phyloP scores from a whole-genome alignment of 35 echinoderm and acorn worm species.

The Lytechinus variegatus region DNA sequence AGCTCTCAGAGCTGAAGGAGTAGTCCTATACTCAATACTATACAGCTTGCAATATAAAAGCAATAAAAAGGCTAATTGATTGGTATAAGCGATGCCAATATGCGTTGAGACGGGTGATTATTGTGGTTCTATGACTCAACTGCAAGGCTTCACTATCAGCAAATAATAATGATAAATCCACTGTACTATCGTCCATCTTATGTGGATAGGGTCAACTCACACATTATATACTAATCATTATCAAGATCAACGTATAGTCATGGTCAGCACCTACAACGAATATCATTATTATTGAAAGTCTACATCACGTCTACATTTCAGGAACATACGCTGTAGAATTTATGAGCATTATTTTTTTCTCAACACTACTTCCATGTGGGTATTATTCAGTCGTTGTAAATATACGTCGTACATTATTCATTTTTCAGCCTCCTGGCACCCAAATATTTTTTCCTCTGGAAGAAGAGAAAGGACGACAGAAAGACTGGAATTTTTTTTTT shows the following conservation, averaged over 20 bases:
- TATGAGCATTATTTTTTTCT: too few species aligned
- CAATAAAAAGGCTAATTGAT: conserved; percentile 14
- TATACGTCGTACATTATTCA: too few species aligned
- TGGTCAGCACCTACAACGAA: neutral
- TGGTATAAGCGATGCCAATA: neutral
- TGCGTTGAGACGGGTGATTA: neutral
- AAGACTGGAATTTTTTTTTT: too few species aligned
- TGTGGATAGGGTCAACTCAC: neutral
- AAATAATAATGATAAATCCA: neutral
- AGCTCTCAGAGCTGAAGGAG: neutral
- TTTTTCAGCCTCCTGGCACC: too few species aligned
- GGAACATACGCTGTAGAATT: too few species aligned
- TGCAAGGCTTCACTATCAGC: neutral
- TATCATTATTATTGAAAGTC: neutral
- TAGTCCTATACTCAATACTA: neutral
- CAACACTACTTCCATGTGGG: too few species aligned
- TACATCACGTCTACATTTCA: too few species aligned
- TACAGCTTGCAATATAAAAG: neutral
- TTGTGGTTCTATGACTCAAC: neutral
- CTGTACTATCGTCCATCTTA: neutral
- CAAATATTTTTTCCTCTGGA: too few species aligned
- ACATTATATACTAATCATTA: neutral
- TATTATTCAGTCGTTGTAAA: too few species aligned
- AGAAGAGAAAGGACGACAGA: too few species aligned
- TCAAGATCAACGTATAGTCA: neutral